These are phyloP conservation scores for Ichneumoninae sp. DNA, from an alignment of 2,888 invertebrate genomes.

Conservation along the genomic window DNA sequence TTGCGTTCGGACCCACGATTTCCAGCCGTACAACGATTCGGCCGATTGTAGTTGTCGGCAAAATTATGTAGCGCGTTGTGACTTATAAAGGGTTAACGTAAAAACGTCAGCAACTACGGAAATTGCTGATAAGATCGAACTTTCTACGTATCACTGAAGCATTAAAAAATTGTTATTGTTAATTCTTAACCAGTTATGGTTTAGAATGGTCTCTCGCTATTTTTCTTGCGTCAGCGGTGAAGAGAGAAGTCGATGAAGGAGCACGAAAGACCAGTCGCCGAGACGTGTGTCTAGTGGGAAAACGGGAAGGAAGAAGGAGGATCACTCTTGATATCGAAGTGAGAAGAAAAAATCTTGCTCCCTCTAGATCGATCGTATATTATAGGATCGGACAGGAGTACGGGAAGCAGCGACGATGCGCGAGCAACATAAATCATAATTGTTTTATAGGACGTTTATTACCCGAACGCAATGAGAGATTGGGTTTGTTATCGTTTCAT, in stretches of 20 bases:
- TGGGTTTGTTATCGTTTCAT: conserved; percentile 14
- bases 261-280: conserved; percentile 26
- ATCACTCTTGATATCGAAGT: conserved; percentile 46
- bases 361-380: conserved; percentile 65
- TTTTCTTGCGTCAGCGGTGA: conserved; percentile 8
- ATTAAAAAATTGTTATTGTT: neutral
- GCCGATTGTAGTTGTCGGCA: no score
- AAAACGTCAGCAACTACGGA: neutral
- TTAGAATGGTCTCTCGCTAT: neutral
- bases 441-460: conserved; percentile 69
- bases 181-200: neutral
- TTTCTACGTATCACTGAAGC: neutral
- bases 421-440: conserved; percentile 69
- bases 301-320: conserved; percentile 6
- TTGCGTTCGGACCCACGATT: no score
- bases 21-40: no score
- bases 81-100: no score
- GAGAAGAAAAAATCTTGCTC: conserved; percentile 16
- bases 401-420: conserved; percentile 67
- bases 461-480: conserved; percentile 38
- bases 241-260: conserved; percentile 12
- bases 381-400: conserved; percentile 64
- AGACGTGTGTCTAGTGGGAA: conserved; percentile 13
- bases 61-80: no score
- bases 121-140: neutral